Evolutionary conservation across 2,797 vertebrate genomes (phyloP).

Genomic region (Silurus aristotelis): DNA sequence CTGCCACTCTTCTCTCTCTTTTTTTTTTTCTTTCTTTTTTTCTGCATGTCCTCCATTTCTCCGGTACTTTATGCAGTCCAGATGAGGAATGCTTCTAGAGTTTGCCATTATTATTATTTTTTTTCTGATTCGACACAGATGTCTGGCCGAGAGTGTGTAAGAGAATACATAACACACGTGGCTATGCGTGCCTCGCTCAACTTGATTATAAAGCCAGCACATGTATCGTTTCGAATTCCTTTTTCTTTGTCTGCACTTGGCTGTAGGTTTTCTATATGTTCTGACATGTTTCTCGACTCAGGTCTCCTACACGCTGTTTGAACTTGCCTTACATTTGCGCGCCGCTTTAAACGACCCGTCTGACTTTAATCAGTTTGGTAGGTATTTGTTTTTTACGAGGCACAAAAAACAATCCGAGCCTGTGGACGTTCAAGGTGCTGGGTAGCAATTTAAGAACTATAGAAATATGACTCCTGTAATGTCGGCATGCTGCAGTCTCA

Average conservation of each 20-base stretch:
- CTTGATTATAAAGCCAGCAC: not conserved
- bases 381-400: not conserved
- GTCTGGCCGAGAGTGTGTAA: not conserved
- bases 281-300: not conserved
- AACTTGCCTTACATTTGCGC: not conserved
- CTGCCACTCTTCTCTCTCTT: not conserved
- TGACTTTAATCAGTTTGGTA: not conserved
- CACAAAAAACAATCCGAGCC: not conserved
- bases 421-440: not conserved
- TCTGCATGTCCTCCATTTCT: constrained; percentile 20
- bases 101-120: constrained; percentile 37
- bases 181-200: not conserved
- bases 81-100: constrained; percentile 50
- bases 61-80: constrained; percentile 39
- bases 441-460: not conserved
- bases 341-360: not conserved
- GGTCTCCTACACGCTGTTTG: not conserved
- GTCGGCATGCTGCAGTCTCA: no score
- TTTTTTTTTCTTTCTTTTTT: not conserved
- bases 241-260: not conserved
- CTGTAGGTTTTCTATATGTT: constrained; percentile 9
- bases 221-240: not conserved
- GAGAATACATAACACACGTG: not conserved
- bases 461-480: not conserved
- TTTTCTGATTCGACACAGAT: constrained; percentile 35